Evolutionary conservation across 2,888 invertebrate species (phyloP).

Genomic region (Melinopterus prodromus): DNA sequence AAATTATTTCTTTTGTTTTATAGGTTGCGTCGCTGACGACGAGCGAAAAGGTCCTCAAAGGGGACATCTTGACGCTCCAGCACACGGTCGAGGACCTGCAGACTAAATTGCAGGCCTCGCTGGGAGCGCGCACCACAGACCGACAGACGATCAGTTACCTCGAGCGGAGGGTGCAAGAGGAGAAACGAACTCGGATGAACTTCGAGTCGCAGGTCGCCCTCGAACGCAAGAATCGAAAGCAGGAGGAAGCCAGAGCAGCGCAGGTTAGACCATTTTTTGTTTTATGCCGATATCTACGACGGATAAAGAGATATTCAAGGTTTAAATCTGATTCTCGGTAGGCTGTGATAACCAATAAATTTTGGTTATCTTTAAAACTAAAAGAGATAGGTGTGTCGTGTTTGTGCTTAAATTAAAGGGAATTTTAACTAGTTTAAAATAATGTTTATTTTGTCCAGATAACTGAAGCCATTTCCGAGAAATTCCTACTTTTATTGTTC

Average conservation of each 20-base stretch:
- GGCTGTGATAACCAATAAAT: background rate
- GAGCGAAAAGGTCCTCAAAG: conserved; percentile 72
- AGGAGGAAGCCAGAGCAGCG: conserved; percentile 60
- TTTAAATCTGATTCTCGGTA: background rate
- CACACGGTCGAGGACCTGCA: conserved; percentile 90
- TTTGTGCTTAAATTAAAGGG: background rate
- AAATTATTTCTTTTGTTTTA: conserved; percentile 23
- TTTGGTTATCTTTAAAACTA: conserved; percentile 7
- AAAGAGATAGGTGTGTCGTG: background rate
- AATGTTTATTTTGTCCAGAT: background rate
- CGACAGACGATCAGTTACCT: conserved; percentile 77
- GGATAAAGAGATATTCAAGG: background rate
- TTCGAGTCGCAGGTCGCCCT: conserved; percentile 77
- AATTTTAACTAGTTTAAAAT: background rate
- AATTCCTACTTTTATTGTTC: background rate
- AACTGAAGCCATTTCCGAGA: background rate
- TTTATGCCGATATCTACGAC: background rate
- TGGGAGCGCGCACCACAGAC: conserved; percentile 78
- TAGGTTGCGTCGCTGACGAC: conserved; percentile 70
- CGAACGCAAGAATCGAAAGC: conserved; percentile 76
- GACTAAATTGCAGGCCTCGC: conserved; percentile 79
- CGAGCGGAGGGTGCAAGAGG: conserved; percentile 87
- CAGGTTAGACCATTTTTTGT: conserved; percentile 44
- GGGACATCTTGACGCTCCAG: conserved; percentile 80
- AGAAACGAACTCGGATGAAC: conserved; percentile 78